Evolutionary conservation across 2,888 invertebrate genomes (phyloP), one percentile per base, ranked within the genome.

Genomic region (Podabrus alpinus): DNA sequence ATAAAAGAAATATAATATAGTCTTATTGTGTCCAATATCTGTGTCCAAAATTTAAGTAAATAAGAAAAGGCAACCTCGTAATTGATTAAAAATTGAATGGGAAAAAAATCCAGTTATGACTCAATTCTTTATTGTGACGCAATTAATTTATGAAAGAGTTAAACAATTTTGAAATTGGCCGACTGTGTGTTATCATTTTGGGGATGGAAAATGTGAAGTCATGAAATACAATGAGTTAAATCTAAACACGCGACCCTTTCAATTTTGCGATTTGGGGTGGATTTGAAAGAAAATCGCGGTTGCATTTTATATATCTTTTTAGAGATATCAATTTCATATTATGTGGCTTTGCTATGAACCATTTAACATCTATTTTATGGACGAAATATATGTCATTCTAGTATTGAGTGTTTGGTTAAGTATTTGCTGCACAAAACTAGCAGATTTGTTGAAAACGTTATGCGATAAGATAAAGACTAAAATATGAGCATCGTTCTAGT

Each of bases 351-450:
- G 83, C 83, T 83, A 86, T 86, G 85, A 86, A 83, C 86, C 86
- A 86, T 87, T 87, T 86, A 86, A 85, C 86, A 85, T 83, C 82
- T 81, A 80, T 85, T 84, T 86, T 85, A 84, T 84, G 80, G 82
- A 81, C 80, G 74, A 68, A 77, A 71, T 72, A 68, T 68, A 60
- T 25, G 68, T 59, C 68, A 69, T 68, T 69, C 64, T 67, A 59
- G 66, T 29, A 62, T 75, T 64, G 75, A 66, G 45, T 45, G 45
- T 45, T 45, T 45, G 45, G 45, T 45, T 45, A 45, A 45, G 45
- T 45, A 45, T 45, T 45, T n/a, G 45, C n/a, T n/a, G 45, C 45
- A 45, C 45, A 45, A 45, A 45, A 69, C 68, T 68, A 69, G 64
- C 72, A 74, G 64, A 74, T 73, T 73, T 72, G 73, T 67, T 60